Conservation (phyloP, 1,140 invertebrate species). For the Halyomorpha halys region DNA sequence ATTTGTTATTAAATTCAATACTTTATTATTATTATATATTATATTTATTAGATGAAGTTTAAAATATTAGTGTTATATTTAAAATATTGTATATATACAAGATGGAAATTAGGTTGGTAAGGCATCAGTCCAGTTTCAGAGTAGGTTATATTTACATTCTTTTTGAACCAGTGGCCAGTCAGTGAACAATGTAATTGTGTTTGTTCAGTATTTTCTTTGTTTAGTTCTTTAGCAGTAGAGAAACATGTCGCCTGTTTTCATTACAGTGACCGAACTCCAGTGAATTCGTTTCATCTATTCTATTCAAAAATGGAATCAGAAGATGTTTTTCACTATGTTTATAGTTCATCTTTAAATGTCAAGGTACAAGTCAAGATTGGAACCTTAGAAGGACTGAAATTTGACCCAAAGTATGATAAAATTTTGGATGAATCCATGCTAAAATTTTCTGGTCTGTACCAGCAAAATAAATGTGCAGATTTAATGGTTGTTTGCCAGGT, state of each 20-base stretch:
- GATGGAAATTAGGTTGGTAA: too few relatives aligned
- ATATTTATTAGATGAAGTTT: too few relatives aligned
- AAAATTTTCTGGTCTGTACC: slow-evolving; percentile 80
- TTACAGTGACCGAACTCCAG: neutral
- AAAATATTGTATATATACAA: too few relatives aligned
- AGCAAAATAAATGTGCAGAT: slow-evolving; percentile 66
- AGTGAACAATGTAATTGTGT: too few relatives aligned
- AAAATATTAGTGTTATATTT: too few relatives aligned
- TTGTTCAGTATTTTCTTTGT: too few relatives aligned
- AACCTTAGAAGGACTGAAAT: slow-evolving; percentile 82
- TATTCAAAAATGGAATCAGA: slow-evolving; percentile 46
- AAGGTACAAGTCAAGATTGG: slow-evolving; percentile 90
- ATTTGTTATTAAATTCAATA: too few relatives aligned
- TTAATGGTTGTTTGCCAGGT: slow-evolving; percentile 81
- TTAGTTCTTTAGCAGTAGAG: neutral
- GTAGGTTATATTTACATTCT: too few relatives aligned
- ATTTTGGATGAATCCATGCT: slow-evolving; percentile 78
- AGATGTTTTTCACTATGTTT: slow-evolving; percentile 75
- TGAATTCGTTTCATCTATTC: too few relatives aligned
- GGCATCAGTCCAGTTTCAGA: too few relatives aligned
- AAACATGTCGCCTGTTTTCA: neutral
- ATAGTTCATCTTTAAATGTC: slow-evolving; percentile 79
- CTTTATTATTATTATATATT: too few relatives aligned
- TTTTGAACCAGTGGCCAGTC: too few relatives aligned
- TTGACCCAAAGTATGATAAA: slow-evolving; percentile 78